phyloP scores from a whole-genome alignment of 1,140 invertebrate genomes.

The Acromyrmex echinatior region DNA sequence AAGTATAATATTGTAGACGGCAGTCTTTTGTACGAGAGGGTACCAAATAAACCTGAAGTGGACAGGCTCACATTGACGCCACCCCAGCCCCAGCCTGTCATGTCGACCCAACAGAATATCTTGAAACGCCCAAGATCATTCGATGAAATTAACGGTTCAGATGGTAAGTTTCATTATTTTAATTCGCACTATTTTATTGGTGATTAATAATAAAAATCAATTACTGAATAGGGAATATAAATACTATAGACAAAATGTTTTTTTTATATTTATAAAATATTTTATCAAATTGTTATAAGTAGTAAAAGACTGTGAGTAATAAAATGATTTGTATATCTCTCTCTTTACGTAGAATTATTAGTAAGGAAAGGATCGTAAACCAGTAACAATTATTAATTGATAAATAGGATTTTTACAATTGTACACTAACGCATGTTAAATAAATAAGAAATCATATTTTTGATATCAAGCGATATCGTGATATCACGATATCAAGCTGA shows the following conservation, averaged over 20 bases:
- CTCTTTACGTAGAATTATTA: too few relatives aligned
- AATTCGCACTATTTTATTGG: not conserved
- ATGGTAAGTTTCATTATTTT: slow-evolving; percentile 89
- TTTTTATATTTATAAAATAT: too few relatives aligned
- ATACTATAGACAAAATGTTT: too few relatives aligned
- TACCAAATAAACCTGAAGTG: slow-evolving; percentile 92
- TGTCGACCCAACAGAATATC: slow-evolving; percentile 87
- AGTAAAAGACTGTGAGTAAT: too few relatives aligned
- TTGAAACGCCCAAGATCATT: slow-evolving; percentile 91
- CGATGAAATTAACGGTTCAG: slow-evolving; percentile 96
- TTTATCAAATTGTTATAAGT: too few relatives aligned
- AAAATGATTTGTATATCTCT: too few relatives aligned
- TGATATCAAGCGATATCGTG: too few relatives aligned
- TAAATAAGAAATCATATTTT: slow-evolving; percentile 25
- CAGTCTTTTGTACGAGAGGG: slow-evolving; percentile 93
- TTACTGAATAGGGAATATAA: not conserved
- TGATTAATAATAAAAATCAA: not conserved
- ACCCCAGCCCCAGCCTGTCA: slow-evolving; percentile 87
- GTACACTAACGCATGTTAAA: not conserved
- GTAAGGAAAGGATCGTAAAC: too few relatives aligned
- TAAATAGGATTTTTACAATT: too few relatives aligned
- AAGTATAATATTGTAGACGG: slow-evolving; percentile 88
- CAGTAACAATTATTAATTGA: too few relatives aligned
- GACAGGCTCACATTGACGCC: slow-evolving; percentile 89
- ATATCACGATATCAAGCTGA: too few relatives aligned